Conservation (phyloP, 2,797 vertebrate genomes). For the Valencia hispanica region DNA sequence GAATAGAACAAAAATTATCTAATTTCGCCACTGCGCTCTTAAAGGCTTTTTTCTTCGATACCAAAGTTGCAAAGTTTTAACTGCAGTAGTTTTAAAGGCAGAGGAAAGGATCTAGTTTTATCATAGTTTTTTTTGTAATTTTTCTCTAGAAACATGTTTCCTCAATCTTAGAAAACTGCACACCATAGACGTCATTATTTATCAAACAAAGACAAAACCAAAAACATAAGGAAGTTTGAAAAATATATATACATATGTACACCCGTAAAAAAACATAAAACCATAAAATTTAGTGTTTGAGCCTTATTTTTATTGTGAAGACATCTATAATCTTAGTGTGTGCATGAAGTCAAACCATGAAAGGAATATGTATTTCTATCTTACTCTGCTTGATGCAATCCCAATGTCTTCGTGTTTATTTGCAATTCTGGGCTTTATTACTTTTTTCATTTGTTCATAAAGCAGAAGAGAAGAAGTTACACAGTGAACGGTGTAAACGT, state of each 20-base stretch:
- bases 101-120: not conserved
- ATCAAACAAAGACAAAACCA: not conserved
- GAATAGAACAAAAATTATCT: too few relatives aligned
- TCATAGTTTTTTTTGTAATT: not conserved
- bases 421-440: not conserved
- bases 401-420: not conserved
- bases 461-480: conserved; percentile 10
- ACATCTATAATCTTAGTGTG: not conserved
- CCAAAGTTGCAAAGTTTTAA: not conserved
- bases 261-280: not conserved
- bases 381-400: not conserved
- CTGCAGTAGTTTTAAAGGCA: not conserved
- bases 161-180: not conserved
- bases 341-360: not conserved
- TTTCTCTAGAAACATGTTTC: not conserved
- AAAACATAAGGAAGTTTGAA: not conserved
- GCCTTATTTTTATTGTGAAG: too few relatives aligned
- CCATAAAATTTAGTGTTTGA: not conserved
- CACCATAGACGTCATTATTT: not conserved
- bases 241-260: not conserved
- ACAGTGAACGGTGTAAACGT: conserved; percentile 9
- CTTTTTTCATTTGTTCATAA: conserved; percentile 4
- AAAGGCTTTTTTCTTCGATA: not conserved
- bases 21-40: not conserved
- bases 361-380: not conserved